Conservation (phyloP, 1,140 invertebrate genomes). For the Palaemon carinicauda region DNA sequence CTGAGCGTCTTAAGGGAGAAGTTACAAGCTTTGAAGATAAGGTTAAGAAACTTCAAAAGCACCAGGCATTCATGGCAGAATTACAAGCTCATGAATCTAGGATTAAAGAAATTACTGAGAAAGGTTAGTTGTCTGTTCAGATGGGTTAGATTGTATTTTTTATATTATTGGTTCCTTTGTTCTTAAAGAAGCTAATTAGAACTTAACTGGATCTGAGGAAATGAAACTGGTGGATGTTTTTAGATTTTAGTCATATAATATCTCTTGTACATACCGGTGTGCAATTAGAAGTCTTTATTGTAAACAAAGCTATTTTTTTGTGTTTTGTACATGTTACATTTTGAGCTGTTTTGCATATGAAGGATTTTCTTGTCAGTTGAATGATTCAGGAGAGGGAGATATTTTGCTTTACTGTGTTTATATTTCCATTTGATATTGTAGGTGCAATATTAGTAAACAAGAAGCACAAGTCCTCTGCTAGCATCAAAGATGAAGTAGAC, state of each 20-base stretch:
- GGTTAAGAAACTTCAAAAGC: constrained; percentile 95
- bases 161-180: background rate
- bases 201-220: background rate
- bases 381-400: no score
- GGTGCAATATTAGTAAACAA: constrained; percentile 71
- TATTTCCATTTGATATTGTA: constrained; percentile 28
- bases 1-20: constrained; percentile 68
- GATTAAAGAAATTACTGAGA: constrained; percentile 81
- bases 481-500: constrained; percentile 79
- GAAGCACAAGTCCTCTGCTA: constrained; percentile 71
- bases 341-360: background rate
- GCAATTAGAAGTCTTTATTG: no score
- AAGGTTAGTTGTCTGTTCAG: constrained; percentile 65
- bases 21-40: constrained; percentile 67
- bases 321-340: no score
- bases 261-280: no score
- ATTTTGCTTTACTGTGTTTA: no score
- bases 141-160: background rate
- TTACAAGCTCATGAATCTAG: constrained; percentile 86
- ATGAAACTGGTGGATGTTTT: background rate
- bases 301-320: no score
- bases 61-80: constrained; percentile 97
- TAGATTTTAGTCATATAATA: no score
- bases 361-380: background rate
- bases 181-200: no score